Evolutionary conservation across 1,140 invertebrate genomes (phyloP).

Genomic region (Phenacoccus solenopsis): DNA sequence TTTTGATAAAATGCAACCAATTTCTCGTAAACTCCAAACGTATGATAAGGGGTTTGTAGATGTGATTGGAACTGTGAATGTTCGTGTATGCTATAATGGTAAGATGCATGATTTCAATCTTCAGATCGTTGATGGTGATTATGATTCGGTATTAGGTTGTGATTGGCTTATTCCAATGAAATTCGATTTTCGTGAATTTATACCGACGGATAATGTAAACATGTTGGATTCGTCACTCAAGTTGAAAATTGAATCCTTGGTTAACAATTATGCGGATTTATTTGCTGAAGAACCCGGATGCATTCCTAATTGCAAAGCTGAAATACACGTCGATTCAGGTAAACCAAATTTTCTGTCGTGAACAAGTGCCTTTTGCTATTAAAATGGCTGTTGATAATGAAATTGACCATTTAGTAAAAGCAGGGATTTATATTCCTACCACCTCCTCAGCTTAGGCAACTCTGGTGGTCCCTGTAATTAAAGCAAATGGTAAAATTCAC

Average conservation of each 20-base stretch:
- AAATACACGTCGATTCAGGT: not conserved
- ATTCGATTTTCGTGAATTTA: not conserved
- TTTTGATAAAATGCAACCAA: too few species aligned
- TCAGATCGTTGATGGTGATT: not conserved
- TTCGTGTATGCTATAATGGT: too few species aligned
- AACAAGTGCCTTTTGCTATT: not conserved
- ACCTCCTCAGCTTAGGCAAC: not conserved
- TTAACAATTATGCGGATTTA: not conserved
- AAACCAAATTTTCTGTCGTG: not conserved
- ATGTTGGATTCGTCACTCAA: not conserved
- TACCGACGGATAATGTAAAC: not conserved
- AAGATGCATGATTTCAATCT: too few species aligned
- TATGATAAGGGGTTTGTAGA: too few species aligned
- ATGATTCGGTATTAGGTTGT: not conserved
- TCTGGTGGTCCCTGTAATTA: not conserved
- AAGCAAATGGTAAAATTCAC: not conserved
- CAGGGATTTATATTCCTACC: not conserved
- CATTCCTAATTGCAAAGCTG: not conserved
- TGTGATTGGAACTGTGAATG: too few species aligned
- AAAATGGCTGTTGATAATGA: not conserved
- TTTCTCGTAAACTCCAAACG: too few species aligned
- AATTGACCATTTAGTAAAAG: not conserved
- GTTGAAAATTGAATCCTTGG: not conserved
- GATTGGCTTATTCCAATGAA: not conserved
- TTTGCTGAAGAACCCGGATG: not conserved